phyloP scores from a whole-genome alignment of 1,140 invertebrate species.

The Portunus trituberculatus region DNA sequence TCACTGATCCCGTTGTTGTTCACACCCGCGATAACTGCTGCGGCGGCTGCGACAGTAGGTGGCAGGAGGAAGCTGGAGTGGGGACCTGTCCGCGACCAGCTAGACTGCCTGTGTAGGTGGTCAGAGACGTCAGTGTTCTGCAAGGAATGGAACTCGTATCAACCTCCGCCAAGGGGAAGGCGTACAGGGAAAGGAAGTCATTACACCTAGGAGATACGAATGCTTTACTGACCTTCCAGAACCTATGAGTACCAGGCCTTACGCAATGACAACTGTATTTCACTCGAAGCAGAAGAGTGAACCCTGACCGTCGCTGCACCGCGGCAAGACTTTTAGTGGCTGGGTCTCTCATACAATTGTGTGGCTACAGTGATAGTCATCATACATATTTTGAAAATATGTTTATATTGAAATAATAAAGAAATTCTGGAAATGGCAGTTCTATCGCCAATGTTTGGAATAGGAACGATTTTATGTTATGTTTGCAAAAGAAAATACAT shows the following conservation, averaged over 20 bases:
- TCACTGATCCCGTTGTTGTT: conserved; percentile 53
- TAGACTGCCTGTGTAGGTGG: conserved; percentile 44
- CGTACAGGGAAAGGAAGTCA: not conserved
- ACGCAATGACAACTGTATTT: not conserved
- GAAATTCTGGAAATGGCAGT: no score
- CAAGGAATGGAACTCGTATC: conserved; percentile 70
- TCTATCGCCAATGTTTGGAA: no score
- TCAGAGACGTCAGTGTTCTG: conserved; percentile 63
- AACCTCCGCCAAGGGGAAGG: conserved; percentile 42
- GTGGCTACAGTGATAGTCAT: no score
- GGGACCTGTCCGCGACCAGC: conserved; percentile 51
- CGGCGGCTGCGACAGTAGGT: not conserved
- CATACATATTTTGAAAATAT: no score
- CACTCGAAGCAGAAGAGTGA: not conserved
- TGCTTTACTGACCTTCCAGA: not conserved
- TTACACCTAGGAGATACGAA: not conserved
- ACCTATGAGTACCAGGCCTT: not conserved
- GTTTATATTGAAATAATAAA: no score
- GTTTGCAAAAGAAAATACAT: no score
- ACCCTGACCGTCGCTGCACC: not conserved
- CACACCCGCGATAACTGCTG: not conserved
- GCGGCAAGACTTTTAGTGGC: not conserved
- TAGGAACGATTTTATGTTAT: no score
- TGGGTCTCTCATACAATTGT: not conserved
- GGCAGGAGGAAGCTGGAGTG: conserved; percentile 39